Base-by-base conservation (phyloP, 2,113 vertebrate species). In the Rhinoderma darwinii region DNA sequence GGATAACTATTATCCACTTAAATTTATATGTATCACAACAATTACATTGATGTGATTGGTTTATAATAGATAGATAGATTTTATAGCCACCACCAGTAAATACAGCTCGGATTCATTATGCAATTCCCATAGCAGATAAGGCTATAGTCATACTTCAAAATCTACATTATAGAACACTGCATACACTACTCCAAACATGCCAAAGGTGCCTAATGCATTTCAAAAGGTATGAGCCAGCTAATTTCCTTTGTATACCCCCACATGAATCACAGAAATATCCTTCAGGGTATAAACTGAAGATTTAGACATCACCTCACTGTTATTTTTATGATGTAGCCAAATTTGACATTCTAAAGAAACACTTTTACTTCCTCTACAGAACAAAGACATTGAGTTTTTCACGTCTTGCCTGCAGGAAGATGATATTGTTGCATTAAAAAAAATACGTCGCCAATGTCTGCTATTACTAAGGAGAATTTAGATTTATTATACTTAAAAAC, bases 271-370 rank as follows among this genome's bases (percentile, higher is more conserved):
- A 35, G 25, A 74, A 74, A 27, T 9, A 70, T 70, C 66, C 66
- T 39, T 37, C 18, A 70, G 56, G 84, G 84, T 61, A 44, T 47
- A 61, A 27, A 17, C 0, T 15, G n/a, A 77, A 51, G 41, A 32
- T 59, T 59, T 85, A 77, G 73, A 85, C 73, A 85, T 78, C 74
- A 68, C 56, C n/a, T 85, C 73, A 85, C 66, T 70, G 73, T 85
- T 63, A 77, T 85, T 68, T 84, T n/a, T 66, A 85, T 35, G 74
- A 30, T 68, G 30, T 85, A 85, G 74, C 56, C 84, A 85, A 78
- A 78, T 68, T 75, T 78, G 7, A 32, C 27, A 78, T 78, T 85
- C 17, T 50, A 78, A 85, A 77, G 37, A 43, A 85, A 50, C 41
- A 84, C 54, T n/a, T 59, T 85, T 78, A 30, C 56, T 78, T 85